Evolutionary conservation across 2,113 vertebrate species (phyloP), one percentile per base, ranked within the genome.

Genomic region (Atrichornis clamosus): DNA sequence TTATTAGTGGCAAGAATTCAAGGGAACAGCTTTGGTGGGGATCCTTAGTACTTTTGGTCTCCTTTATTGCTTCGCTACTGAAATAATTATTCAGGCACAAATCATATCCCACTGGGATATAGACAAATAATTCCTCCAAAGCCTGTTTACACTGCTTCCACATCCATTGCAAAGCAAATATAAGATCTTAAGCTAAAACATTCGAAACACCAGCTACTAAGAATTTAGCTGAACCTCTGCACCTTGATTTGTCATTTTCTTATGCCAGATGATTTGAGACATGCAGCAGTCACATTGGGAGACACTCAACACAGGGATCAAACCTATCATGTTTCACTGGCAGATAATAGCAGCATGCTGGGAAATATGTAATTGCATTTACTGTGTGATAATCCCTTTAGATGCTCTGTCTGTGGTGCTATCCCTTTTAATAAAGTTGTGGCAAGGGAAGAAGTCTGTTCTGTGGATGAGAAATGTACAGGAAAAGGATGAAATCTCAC

Each of bases 341-440:
- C 78, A 91, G 89, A 87, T 46, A 87, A 74, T 52, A 50, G 90
- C 88, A 93, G 80, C 78, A 60, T 19, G 37, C 89, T 93, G 67
- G 80, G 82, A 87, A 85, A 85, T 73, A 87, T n/a, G 53, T 90
- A 88, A 94, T 91, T 91, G 88, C 82, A 89, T 88, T 95, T 87
- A 73, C 81, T 39, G 6, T 65, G 84, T 49, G 78, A 64, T 83
- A 94, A 95, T 91, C 74, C 87, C 72, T 85, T 94, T 89, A 80
- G 82, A 80, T 15, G 27, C 76, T 55, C 55, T 90, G 84, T 77
- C 94, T 89, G 26, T 44, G 73, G 42, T 81, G 81, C 76, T 35
- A 72, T 7, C 56, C 41, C 44, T 53, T 76, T 60, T 88, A 93
- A 92, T 83, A 46, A 85, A 90, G 78, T 58, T 5, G 1, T 77